phyloP scores from a whole-genome alignment of 1,140 invertebrate species.

The Ips typographus region DNA sequence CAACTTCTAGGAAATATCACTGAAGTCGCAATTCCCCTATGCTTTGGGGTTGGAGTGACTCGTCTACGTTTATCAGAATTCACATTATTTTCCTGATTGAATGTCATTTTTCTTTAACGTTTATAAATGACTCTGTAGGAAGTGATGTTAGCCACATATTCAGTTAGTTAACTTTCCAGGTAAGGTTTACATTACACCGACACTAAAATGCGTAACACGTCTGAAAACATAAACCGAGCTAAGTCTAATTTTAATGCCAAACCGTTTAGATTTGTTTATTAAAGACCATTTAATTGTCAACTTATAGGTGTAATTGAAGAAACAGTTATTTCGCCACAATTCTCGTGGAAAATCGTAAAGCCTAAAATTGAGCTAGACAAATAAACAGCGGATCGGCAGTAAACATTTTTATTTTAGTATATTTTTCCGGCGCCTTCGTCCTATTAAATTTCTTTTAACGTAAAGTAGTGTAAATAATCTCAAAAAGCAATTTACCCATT shows the following conservation, averaged over 20 bases:
- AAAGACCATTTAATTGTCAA: slow-evolving; percentile 25
- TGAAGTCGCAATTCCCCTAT: slow-evolving; percentile 40
- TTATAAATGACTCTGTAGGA: slow-evolving; percentile 7
- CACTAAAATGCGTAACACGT: neutral
- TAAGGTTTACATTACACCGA: neutral
- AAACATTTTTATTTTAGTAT: slow-evolving; percentile 47
- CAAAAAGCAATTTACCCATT: slow-evolving; percentile 49
- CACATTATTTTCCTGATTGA: slow-evolving; percentile 20
- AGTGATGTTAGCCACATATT: neutral
- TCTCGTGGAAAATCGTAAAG: slow-evolving; percentile 21
- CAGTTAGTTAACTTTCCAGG: neutral
- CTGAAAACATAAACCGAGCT: neutral
- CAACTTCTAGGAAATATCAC: slow-evolving; percentile 46
- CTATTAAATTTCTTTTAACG: slow-evolving; percentile 49
- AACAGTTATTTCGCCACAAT: slow-evolving; percentile 30
- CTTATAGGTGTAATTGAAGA: slow-evolving; percentile 21
- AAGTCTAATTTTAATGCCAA: slow-evolving; percentile 4
- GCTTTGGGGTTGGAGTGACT: slow-evolving; percentile 14
- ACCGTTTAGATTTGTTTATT: slow-evolving; percentile 15
- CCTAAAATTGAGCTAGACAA: slow-evolving; percentile 26
- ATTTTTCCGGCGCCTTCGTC: slow-evolving; percentile 46
- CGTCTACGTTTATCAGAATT: slow-evolving; percentile 13
- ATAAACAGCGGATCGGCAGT: slow-evolving; percentile 32
- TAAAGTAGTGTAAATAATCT: slow-evolving; percentile 48
- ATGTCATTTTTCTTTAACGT: slow-evolving; percentile 16